Conservation (phyloP, 2,113 vertebrate species). For the Psittacula cyanocephala region DNA sequence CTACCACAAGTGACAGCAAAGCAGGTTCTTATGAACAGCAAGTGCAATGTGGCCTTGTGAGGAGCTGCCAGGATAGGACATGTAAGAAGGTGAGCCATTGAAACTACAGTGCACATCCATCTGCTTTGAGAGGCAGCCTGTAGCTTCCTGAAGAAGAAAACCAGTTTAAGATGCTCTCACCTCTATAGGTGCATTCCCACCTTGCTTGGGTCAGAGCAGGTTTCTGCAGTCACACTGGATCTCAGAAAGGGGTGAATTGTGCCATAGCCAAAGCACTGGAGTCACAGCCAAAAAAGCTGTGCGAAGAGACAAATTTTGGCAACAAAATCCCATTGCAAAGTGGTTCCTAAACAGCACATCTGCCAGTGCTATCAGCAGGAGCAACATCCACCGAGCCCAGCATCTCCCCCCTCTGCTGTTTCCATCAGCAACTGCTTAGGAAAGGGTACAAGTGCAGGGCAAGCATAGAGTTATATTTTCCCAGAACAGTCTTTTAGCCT, state of each 20-base stretch:
- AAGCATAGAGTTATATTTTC: neutral
- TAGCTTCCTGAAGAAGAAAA: neutral
- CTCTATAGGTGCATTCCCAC: neutral
- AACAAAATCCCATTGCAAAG: neutral
- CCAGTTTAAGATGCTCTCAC: neutral
- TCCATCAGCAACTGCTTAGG: neutral
- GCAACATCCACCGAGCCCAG: fast-evolving
- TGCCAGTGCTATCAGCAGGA: neutral
- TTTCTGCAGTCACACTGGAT: neutral
- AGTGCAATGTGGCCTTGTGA: neutral
- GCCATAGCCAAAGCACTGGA: fast-evolving
- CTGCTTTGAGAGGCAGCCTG: neutral
- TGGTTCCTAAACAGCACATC: fast-evolving
- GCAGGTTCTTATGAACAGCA: neutral
- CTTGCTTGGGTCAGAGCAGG: neutral
- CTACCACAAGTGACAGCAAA: neutral
- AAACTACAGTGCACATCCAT: neutral
- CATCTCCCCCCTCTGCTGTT: neutral
- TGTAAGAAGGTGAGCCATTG: neutral
- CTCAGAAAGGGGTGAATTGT: neutral
- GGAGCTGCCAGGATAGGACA: neutral
- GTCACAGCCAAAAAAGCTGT: neutral
- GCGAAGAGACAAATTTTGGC: neutral
- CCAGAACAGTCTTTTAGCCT: neutral
- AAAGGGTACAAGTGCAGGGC: neutral